These are phyloP conservation scores for Fissipunctia ypsillon DNA, from an alignment of 2,888 invertebrate genomes.

Conservation along the genomic window DNA sequence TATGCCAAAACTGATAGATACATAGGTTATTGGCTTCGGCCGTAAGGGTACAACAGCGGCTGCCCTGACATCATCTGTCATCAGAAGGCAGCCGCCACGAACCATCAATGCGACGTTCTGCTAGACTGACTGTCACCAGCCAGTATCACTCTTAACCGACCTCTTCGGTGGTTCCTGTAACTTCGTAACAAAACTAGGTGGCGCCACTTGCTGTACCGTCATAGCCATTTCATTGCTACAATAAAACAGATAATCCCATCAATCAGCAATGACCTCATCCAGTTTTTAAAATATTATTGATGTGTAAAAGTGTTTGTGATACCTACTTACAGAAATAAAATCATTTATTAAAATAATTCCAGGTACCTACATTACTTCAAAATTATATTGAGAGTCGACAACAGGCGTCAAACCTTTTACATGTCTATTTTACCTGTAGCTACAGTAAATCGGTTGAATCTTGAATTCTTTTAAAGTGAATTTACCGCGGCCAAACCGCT, in stretches of 20 bases:
- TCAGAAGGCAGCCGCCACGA: too few relatives aligned
- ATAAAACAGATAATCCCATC: neutral
- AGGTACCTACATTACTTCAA: neutral
- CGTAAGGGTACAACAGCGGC: too few relatives aligned
- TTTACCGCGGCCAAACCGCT: neutral
- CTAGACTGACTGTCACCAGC: too few relatives aligned
- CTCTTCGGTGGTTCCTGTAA: too few relatives aligned
- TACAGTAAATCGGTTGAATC: slow-evolving; percentile 8
- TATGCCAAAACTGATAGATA: too few relatives aligned
- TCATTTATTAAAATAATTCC: neutral
- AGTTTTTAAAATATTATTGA: neutral
- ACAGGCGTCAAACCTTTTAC: neutral
- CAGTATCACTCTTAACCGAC: too few relatives aligned
- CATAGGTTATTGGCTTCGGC: too few relatives aligned
- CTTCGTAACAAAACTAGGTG: too few relatives aligned
- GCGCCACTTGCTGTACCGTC: too few relatives aligned
- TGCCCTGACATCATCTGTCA: too few relatives aligned
- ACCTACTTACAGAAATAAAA: neutral
- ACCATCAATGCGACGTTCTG: too few relatives aligned
- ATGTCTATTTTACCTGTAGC: neutral
- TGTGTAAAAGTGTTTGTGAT: neutral
- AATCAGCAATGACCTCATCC: neutral
- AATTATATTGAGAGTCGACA: neutral
- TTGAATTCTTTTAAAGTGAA: slow-evolving; percentile 18
- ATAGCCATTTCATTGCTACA: neutral